These are phyloP conservation scores for Aphaenogaster ashmeadi DNA, from an alignment of 1,140 invertebrate genomes.

Conservation along the genomic window DNA sequence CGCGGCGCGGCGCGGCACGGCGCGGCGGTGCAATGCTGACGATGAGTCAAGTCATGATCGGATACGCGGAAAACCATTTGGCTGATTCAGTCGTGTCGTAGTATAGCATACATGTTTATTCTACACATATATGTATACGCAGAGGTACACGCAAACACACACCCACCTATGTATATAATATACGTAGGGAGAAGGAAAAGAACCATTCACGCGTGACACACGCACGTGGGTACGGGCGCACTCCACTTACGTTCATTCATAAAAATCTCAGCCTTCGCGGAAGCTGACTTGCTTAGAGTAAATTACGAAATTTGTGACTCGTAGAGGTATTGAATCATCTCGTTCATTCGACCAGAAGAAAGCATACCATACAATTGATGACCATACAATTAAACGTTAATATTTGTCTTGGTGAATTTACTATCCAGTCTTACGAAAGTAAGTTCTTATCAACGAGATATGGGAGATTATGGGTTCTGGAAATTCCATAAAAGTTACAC, in stretches of 20 bases:
- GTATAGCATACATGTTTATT: slow-evolving; percentile 3
- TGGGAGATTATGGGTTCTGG: neutral
- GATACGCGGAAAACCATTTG: slow-evolving; percentile 31
- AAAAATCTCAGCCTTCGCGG: slow-evolving; percentile 71
- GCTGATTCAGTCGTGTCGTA: slow-evolving; percentile 57
- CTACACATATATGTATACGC: neutral
- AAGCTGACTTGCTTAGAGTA: slow-evolving; percentile 36
- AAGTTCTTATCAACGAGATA: slow-evolving; percentile 1
- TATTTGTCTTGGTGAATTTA: neutral
- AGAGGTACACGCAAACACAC: neutral
- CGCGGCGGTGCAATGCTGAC: no score
- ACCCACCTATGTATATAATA: neutral
- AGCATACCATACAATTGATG: neutral
- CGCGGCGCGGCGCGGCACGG: no score
- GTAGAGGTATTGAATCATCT: slow-evolving; percentile 59
- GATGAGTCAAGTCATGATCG: slow-evolving; percentile 58
- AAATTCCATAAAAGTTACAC: neutral
- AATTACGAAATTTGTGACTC: slow-evolving; percentile 64
- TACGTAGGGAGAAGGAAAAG: neutral
- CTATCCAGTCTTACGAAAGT: neutral
- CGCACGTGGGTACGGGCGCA: neutral
- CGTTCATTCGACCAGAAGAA: slow-evolving; percentile 13
- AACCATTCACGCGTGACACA: slow-evolving; percentile 74
- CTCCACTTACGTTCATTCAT: slow-evolving; percentile 74
- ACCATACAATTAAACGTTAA: neutral